phyloP scores from a whole-genome alignment of 1,140 invertebrate genomes.

The Lutraria rhynchaena region DNA sequence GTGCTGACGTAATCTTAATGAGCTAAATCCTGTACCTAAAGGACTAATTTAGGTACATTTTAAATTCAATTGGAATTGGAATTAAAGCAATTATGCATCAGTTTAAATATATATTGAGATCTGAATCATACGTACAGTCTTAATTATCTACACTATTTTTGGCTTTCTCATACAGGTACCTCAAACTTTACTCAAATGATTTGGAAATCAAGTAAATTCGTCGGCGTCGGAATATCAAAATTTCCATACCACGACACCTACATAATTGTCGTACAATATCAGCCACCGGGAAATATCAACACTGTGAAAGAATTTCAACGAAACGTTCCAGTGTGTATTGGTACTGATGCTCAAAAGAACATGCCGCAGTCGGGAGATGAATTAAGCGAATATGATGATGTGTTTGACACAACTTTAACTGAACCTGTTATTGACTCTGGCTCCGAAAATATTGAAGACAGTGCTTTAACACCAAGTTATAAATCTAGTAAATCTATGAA shows the following conservation, averaged over 20 bases:
- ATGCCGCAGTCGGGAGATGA: not conserved
- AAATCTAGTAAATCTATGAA: not conserved
- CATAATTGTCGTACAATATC: conserved; percentile 61
- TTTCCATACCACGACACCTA: conserved; percentile 62
- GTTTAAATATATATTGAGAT: too few species aligned
- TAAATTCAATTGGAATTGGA: too few species aligned
- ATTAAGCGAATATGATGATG: not conserved
- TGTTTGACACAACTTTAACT: not conserved
- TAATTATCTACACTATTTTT: too few species aligned
- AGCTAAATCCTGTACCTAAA: too few species aligned
- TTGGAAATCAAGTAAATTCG: conserved; percentile 62
- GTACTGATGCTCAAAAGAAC: too few species aligned
- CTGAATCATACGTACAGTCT: too few species aligned
- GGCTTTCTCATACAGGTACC: conserved; percentile 45
- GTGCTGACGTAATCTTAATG: too few species aligned
- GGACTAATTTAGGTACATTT: too few species aligned
- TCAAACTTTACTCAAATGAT: conserved; percentile 74
- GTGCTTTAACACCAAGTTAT: not conserved
- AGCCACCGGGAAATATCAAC: conserved; percentile 61
- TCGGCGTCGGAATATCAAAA: conserved; percentile 63
- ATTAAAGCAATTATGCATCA: too few species aligned
- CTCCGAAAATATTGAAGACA: too few species aligned
- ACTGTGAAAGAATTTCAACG: conserved; percentile 55
- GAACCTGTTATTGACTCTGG: too few species aligned
- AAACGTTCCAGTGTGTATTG: conserved; percentile 45